Evolutionary conservation across 2,888 invertebrate species (phyloP).

Genomic region (Morpho deidamia): DNA sequence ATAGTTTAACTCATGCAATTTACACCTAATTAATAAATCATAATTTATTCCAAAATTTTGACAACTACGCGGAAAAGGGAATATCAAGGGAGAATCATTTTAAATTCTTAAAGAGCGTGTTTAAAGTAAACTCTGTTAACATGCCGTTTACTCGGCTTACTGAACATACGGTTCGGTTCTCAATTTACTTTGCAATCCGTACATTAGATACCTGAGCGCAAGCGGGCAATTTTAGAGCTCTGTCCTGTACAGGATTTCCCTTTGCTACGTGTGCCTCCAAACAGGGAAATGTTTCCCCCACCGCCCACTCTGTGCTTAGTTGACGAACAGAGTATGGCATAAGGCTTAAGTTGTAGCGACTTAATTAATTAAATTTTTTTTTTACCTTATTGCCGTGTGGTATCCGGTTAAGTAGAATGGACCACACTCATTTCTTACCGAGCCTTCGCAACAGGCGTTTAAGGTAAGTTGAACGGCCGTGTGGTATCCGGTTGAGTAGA

Average conservation of each 20-base stretch:
- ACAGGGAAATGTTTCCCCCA: constrained; percentile 67
- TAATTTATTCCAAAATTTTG: too few relatives aligned
- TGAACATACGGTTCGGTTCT: constrained; percentile 1
- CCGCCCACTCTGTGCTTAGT: constrained; percentile 60
- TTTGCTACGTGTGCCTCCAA: constrained; percentile 75
- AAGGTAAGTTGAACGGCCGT: too few relatives aligned
- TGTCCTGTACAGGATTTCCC: constrained; percentile 76
- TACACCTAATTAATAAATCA: too few relatives aligned
- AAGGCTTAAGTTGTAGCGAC: constrained; percentile 28
- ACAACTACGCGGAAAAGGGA: too few relatives aligned
- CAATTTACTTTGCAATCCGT: constrained; percentile 30
- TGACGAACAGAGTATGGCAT: constrained; percentile 47
- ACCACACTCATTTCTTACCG: too few relatives aligned
- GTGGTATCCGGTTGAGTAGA: too few relatives aligned
- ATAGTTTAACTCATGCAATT: too few relatives aligned
- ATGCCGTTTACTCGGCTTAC: background rate
- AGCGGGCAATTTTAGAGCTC: constrained; percentile 72
- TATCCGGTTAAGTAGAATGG: too few relatives aligned
- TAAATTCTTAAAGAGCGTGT: background rate
- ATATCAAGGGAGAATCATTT: too few relatives aligned
- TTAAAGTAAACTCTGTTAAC: background rate
- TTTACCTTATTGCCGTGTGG: too few relatives aligned
- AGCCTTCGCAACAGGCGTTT: too few relatives aligned
- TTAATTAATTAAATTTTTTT: background rate
- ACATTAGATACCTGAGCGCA: constrained; percentile 46